phyloP scores from a whole-genome alignment of 2,888 invertebrate genomes.

The Encarsia formosa region DNA sequence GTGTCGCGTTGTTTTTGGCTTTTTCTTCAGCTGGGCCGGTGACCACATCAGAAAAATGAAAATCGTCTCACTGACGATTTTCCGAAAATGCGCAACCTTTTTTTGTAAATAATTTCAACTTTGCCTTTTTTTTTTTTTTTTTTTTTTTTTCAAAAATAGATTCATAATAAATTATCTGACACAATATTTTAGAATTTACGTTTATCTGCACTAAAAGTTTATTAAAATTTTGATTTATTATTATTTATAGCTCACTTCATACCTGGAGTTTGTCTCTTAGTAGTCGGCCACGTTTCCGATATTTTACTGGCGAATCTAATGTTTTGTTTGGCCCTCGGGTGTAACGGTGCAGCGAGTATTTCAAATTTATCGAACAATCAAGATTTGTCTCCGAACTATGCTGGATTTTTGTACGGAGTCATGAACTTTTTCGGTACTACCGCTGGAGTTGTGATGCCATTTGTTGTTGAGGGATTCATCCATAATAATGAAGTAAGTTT shows the following conservation, averaged over 20 bases:
- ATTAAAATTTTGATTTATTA: not conserved
- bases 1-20: conserved; percentile 64
- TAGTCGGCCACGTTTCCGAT: conserved; percentile 42
- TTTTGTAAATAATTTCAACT: conserved; percentile 38
- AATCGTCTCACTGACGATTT: conserved; percentile 49
- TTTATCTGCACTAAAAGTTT: no score
- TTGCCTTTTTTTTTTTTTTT: not conserved
- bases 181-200: no score
- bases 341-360: conserved; percentile 53
- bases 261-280: conserved; percentile 55
- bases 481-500: conserved; percentile 41
- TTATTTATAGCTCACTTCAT: conserved; percentile 55
- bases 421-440: conserved; percentile 70
- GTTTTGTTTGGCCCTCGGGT: conserved; percentile 40
- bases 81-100: conserved; percentile 40
- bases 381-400: conserved; percentile 71
- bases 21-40: conserved; percentile 67
- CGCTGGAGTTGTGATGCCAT: conserved; percentile 68
- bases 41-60: conserved; percentile 58
- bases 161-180: no score
- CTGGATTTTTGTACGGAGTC: conserved; percentile 69
- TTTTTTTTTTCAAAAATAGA: no score
- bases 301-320: conserved; percentile 39
- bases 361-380: conserved; percentile 54
- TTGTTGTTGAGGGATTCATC: conserved; percentile 63